These are phyloP conservation scores for Desoria tigrina DNA, from an alignment of 2,888 invertebrate species.

Conservation along the genomic window DNA sequence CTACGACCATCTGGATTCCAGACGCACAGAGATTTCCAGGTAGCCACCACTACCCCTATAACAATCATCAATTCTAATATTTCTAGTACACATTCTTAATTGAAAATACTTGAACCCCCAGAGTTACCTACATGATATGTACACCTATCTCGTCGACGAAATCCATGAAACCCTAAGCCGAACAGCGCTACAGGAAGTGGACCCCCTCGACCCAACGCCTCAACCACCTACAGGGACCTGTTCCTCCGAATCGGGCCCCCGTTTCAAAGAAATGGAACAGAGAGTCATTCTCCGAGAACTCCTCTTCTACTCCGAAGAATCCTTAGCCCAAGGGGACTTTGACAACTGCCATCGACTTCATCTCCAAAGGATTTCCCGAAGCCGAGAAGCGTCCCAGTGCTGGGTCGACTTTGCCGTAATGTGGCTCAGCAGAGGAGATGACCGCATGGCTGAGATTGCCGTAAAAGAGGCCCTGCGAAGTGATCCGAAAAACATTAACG, in stretches of 20 bases:
- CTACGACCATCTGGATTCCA: slow-evolving; percentile 35
- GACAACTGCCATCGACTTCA: slow-evolving; percentile 48
- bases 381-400: slow-evolving; percentile 28
- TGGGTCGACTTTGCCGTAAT: slow-evolving; percentile 49
- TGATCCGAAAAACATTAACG: slow-evolving; percentile 39
- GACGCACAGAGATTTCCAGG: slow-evolving; percentile 36
- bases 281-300: slow-evolving; percentile 23
- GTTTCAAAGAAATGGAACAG: background rate
- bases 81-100: no score
- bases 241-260: background rate
- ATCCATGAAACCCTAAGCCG: slow-evolving; percentile 41
- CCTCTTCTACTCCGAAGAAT: slow-evolving; percentile 44
- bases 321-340: slow-evolving; percentile 43
- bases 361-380: slow-evolving; percentile 41
- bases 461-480: slow-evolving; percentile 41
- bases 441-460: slow-evolving; percentile 48
- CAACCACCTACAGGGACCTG: slow-evolving; percentile 21
- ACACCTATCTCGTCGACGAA: slow-evolving; percentile 41
- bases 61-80: no score
- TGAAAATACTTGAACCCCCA: no score
- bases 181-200: slow-evolving; percentile 30
- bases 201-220: slow-evolving; percentile 26
- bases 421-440: slow-evolving; percentile 43
- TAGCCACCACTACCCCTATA: background rate
- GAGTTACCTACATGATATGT: slow-evolving; percentile 48